Conservation (phyloP, 1,140 invertebrate genomes). For the Nasonia vitripennis region DNA sequence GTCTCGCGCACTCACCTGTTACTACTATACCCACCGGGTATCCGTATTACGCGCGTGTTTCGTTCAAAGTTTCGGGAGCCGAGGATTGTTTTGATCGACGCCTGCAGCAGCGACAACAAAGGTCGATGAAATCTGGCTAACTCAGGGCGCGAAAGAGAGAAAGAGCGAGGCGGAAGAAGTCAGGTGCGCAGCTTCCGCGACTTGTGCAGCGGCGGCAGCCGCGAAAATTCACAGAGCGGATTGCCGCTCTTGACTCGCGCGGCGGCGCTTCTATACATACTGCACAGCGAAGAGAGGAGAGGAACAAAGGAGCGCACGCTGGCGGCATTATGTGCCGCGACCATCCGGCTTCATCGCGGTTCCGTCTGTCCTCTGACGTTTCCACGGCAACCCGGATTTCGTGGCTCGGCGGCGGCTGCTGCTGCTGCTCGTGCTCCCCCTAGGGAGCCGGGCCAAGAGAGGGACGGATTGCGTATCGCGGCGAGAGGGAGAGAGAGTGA, state of each 20-base stretch:
- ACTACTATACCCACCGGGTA: too few species aligned
- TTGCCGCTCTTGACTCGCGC: background rate
- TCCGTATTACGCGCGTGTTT: too few species aligned
- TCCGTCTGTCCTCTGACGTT: constrained; percentile 76
- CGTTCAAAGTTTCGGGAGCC: too few species aligned
- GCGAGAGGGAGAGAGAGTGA: constrained; percentile 36
- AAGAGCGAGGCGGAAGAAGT: background rate
- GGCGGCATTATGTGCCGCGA: constrained; percentile 67
- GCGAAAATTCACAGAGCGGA: constrained; percentile 29
- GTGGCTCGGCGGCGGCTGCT: constrained; percentile 59
- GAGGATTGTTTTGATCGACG: background rate
- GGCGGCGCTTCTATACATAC: background rate
- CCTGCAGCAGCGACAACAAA: background rate
- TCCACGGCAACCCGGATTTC: constrained; percentile 74
- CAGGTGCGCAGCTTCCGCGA: background rate
- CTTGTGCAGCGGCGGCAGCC: background rate
- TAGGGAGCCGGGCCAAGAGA: background rate
- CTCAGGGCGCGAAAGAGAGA: background rate
- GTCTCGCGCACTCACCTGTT: too few species aligned
- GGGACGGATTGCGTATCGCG: background rate
- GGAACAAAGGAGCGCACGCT: constrained; percentile 66
- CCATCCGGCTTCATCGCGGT: constrained; percentile 75
- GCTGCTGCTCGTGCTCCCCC: constrained; percentile 53
- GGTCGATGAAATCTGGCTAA: background rate
- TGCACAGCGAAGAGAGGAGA: constrained; percentile 47